Percentiles rank a stretch among this genome's conserved stretches.
Conservation (phyloP, 2,797 vertebrate genomes). For the Apogon hyalosoma region DNA sequence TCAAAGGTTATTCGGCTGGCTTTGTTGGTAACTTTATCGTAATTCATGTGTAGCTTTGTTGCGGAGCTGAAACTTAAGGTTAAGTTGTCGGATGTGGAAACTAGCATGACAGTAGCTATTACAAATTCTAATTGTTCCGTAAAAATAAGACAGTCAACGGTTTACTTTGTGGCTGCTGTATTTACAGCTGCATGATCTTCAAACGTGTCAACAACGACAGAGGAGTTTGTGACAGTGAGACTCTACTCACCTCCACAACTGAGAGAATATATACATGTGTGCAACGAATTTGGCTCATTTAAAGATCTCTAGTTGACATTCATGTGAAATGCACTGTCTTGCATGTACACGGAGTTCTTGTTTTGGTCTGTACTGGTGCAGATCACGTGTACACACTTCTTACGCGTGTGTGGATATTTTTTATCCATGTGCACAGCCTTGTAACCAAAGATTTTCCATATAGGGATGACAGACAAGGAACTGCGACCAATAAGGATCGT, state of each 20-base stretch:
- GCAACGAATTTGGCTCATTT: too few species aligned
- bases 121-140: background rate
- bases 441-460: conserved; percentile 68
- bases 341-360: conserved; percentile 55
- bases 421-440: conserved; percentile 56
- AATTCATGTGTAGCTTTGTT: conserved; percentile 25
- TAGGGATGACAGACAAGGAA: conserved; percentile 55
- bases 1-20: background rate
- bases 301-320: too few species aligned
- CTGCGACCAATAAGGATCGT: conserved; percentile 64
- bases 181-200: too few species aligned
- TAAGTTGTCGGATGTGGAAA: conserved; percentile 10
- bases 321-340: background rate
- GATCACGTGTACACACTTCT: conserved; percentile 80
- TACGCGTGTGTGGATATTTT: conserved; percentile 64
- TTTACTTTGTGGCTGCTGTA: background rate
- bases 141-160: background rate
- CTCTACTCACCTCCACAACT: too few species aligned
- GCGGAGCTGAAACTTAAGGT: conserved; percentile 39
- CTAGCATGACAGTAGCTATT: background rate
- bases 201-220: background rate
- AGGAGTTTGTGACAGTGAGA: conserved; percentile 4
- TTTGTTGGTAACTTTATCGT: conserved; percentile 2
- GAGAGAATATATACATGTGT: too few species aligned
- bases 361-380: conserved; percentile 66